phyloP scores from a whole-genome alignment of 1,140 invertebrate genomes.

The Microvelia longipes region DNA sequence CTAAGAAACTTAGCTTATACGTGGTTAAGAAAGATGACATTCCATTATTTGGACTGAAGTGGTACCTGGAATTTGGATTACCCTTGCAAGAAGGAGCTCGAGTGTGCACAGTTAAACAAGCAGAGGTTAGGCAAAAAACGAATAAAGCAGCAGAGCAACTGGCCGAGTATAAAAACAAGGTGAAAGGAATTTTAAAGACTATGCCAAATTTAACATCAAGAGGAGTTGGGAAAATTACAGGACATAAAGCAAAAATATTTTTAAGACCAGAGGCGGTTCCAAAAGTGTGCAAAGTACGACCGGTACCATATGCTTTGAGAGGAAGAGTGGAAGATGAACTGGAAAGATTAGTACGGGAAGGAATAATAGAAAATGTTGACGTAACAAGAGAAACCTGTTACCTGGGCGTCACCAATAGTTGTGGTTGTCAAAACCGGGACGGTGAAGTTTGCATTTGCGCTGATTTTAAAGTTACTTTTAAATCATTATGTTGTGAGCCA shows the following conservation, averaged over 20 bases:
- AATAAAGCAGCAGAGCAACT: not conserved
- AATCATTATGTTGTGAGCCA: not conserved
- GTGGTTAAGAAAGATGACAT: not conserved
- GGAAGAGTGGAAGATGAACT: not conserved
- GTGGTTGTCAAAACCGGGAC: not conserved
- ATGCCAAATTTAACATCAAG: not conserved
- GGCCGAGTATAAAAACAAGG: not conserved
- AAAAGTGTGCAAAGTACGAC: not conserved
- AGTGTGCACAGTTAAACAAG: not conserved
- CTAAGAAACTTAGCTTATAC: not conserved
- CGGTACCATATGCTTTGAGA: not conserved
- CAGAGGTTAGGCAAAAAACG: not conserved
- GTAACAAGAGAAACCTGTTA: not conserved
- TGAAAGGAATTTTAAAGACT: not conserved
- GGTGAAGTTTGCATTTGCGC: not conserved
- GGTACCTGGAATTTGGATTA: not conserved
- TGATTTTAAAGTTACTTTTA: not conserved
- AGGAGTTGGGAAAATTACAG: too few relatives aligned
- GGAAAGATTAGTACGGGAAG: not conserved
- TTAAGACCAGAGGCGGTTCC: not conserved
- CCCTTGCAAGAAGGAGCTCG: not conserved
- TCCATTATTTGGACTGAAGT: not conserved
- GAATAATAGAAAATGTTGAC: not conserved
- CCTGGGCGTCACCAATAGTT: not conserved
- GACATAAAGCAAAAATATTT: not conserved